Evolutionary conservation across 2,113 vertebrate species (phyloP), one percentile per base, ranked within the genome.

Genomic region (Scartelaos histophorus): DNA sequence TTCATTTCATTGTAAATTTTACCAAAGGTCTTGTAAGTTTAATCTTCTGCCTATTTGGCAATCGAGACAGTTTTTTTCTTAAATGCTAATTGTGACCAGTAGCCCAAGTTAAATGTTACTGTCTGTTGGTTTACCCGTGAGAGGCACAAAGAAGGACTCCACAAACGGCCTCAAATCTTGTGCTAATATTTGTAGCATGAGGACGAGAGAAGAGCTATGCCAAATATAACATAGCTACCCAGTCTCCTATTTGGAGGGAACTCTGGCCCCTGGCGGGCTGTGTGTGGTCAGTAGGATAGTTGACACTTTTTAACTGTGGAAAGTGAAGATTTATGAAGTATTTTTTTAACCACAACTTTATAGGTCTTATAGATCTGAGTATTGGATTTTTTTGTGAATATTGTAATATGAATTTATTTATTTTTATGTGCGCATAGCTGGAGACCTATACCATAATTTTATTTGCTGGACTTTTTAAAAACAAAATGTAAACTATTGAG

Each of bases 291-390:
- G 80, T 90, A 87, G 82, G 83, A 87, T 72, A 81, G 86, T 82
- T 72, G 83, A 79, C 90, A 67, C 47, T 75, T 75, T 70, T 84
- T 80, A 17, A 77, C 82, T 51, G 54, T 76, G 82, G 67, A 81
- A 82, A 78, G 82, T 53, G 64, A 78, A 81, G 78, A 81, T 90
- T 76, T 88, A 87, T 87, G 69, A 78, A 85, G 82, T 84, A 78
- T n/a, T 79, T 68, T 86, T 88, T 84, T 84, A 90, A 85, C 80
- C 74, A 78, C 84, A 78, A 78, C 76, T 83, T 90, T 89, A 91
- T 93, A 77, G 93, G 92, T 94, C 93, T 94, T 91, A 93, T 94
- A 94, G 93, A 94, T 69, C 79, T 74, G 54, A 38, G 61, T 87
- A 81, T 75, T 82, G 76, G 74, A 64, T 69, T 85, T 84, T 76